These are phyloP conservation scores for Brassicogethes aeneus DNA, from an alignment of 2,888 invertebrate genomes.

Conservation along the genomic window DNA sequence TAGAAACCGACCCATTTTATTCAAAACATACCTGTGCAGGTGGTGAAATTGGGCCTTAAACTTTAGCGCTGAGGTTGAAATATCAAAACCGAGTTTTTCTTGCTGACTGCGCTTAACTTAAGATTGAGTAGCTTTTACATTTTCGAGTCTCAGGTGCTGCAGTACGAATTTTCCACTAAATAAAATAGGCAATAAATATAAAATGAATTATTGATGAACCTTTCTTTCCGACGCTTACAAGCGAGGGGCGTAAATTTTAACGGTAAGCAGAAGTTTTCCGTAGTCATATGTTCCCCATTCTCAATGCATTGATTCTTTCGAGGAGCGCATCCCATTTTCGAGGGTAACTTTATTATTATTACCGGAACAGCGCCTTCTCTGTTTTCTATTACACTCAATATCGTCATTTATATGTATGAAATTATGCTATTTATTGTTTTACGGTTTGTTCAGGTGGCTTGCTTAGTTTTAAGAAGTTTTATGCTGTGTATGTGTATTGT, in stretches of 20 bases:
- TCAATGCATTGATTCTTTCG: constrained; percentile 24
- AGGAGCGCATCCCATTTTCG: not conserved
- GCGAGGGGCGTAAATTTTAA: constrained; percentile 23
- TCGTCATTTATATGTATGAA: not conserved
- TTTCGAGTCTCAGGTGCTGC: not conserved
- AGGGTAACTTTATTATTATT: not conserved
- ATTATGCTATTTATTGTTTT: not conserved
- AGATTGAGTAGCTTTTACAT: too few relatives aligned
- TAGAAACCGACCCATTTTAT: too few relatives aligned
- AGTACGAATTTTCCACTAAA: constrained; percentile 5
- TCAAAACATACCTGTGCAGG: too few relatives aligned
- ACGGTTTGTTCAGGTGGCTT: too few relatives aligned
- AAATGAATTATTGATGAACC: constrained; percentile 30
- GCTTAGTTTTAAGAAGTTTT: too few relatives aligned
- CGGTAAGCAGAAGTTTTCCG: not conserved
- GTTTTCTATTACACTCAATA: not conserved
- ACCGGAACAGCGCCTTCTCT: not conserved
- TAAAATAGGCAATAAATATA: constrained; percentile 23
- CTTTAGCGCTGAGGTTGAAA: too few relatives aligned
- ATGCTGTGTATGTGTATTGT: too few relatives aligned
- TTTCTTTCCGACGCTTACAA: constrained; percentile 23
- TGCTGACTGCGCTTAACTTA: too few relatives aligned
- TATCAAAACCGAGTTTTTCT: too few relatives aligned
- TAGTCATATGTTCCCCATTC: constrained; percentile 19
- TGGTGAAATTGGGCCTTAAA: too few relatives aligned